These are phyloP conservation scores for Drosophila hamatofila DNA, from an alignment of 2,888 invertebrate genomes.

Conservation along the genomic window DNA sequence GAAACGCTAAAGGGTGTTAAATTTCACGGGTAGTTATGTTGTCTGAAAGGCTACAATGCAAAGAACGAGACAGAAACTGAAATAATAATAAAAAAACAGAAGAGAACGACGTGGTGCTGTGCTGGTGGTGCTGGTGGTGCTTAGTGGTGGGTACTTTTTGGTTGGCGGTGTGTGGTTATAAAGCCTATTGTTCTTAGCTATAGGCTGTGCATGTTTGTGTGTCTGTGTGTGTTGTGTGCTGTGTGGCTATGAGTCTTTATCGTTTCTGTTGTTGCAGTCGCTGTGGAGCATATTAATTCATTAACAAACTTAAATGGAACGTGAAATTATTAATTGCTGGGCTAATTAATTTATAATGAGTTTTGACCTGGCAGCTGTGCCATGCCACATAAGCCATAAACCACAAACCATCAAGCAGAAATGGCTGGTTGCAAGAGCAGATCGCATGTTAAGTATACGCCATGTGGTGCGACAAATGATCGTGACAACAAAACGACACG, in stretches of 20 bases:
- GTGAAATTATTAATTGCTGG: constrained; percentile 76
- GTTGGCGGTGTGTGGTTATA: constrained; percentile 24
- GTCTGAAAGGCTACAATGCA: constrained; percentile 60
- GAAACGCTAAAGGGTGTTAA: constrained; percentile 63
- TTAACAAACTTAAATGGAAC: constrained; percentile 72
- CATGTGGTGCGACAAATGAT: constrained; percentile 57
- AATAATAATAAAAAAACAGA: constrained; percentile 1
- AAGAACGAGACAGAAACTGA: constrained; percentile 25
- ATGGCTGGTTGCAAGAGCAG: constrained; percentile 18
- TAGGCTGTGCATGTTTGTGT: not conserved
- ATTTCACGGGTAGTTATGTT: constrained; percentile 66
- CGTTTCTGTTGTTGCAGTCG: constrained; percentile 44
- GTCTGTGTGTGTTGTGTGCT: not conserved
- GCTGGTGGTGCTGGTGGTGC: constrained; percentile 7
- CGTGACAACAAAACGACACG: constrained; percentile 36
- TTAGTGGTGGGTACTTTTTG: constrained; percentile 12
- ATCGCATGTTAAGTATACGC: constrained; percentile 54
- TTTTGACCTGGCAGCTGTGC: constrained; percentile 59
- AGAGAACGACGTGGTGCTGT: constrained; percentile 7
- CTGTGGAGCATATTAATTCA: constrained; percentile 58
- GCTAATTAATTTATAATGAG: constrained; percentile 76
- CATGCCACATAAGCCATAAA: constrained; percentile 46
- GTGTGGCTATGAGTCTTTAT: constrained; percentile 24
- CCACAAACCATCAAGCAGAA: constrained; percentile 25
- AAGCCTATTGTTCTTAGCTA: constrained; percentile 30